Evolutionary conservation across 2,888 invertebrate species (phyloP).

Genomic region (Drosophila recens): DNA sequence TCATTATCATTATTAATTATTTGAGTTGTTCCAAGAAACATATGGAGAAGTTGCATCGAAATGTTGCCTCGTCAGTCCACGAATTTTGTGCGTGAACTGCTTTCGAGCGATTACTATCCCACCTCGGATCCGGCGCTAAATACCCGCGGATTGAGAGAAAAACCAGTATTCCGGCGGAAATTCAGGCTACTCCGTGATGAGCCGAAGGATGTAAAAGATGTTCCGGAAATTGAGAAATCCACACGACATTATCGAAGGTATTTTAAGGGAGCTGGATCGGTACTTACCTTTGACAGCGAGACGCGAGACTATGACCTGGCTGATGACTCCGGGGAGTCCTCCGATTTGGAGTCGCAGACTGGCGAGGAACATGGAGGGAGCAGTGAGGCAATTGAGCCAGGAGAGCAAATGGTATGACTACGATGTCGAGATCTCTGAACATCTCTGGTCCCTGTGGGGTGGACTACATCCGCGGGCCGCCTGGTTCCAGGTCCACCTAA

Average conservation of each 20-base stretch:
- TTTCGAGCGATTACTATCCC: neutral
- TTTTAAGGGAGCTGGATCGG: constrained; percentile 38
- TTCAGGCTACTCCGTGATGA: constrained; percentile 23
- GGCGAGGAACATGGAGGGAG: constrained; percentile 58
- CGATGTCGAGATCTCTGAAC: constrained; percentile 89
- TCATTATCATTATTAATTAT: neutral
- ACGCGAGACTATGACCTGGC: constrained; percentile 73
- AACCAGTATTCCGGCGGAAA: neutral
- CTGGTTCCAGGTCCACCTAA: constrained; percentile 86
- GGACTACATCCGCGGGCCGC: constrained; percentile 87
- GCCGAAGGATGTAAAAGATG: constrained; percentile 1
- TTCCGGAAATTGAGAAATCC: constrained; percentile 2
- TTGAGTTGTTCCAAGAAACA: neutral
- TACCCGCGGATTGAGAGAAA: too few species aligned
- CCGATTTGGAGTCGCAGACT: constrained; percentile 81
- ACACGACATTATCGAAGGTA: constrained; percentile 42
- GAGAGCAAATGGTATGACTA: constrained; percentile 86
- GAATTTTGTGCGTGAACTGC: constrained; percentile 41
- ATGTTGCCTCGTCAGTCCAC: constrained; percentile 10
- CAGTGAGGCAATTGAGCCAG: constrained; percentile 46
- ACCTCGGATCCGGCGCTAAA: neutral
- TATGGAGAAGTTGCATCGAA: neutral
- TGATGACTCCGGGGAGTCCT: constrained; percentile 59
- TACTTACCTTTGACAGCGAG: constrained; percentile 14
- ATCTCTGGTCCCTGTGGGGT: constrained; percentile 89